Percentiles rank a stretch among this genome's conserved stretches.
Evolutionary conservation across 2,888 invertebrate genomes (phyloP).

Genomic region (Octodonta nipae): DNA sequence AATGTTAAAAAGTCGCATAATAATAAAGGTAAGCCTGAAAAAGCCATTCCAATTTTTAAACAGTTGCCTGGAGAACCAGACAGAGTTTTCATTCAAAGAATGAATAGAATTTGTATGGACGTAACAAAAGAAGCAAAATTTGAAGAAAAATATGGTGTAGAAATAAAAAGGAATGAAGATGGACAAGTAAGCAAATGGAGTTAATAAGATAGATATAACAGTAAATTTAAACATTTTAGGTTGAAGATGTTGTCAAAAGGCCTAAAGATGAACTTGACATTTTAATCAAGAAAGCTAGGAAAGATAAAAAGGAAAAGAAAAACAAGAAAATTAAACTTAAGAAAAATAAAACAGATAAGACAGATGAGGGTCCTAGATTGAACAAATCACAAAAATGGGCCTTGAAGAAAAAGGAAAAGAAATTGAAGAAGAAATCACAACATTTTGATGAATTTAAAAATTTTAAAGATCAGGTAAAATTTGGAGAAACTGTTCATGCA

Average conservation of each 20-base stretch:
- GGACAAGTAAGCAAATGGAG: constrained; percentile 29
- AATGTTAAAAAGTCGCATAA: constrained; percentile 5
- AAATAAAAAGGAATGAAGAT: constrained; percentile 42
- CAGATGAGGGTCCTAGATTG: constrained; percentile 29
- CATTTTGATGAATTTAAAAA: constrained; percentile 32
- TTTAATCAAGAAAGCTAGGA: constrained; percentile 33
- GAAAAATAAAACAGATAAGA: constrained; percentile 26
- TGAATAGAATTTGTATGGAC: constrained; percentile 49
- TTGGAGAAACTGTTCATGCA: constrained; percentile 62
- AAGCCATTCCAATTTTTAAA: constrained; percentile 42
- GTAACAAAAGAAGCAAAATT: constrained; percentile 48
- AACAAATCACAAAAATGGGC: constrained; percentile 43
- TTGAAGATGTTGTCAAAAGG: constrained; percentile 37
- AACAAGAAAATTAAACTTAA: constrained; percentile 30
- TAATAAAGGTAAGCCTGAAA: constrained; percentile 31
- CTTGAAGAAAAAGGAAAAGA: constrained; percentile 37
- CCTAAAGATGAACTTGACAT: constrained; percentile 42
- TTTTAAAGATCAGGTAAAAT: constrained; percentile 48
- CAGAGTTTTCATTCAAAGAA: constrained; percentile 49
- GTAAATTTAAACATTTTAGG: constrained; percentile 13
- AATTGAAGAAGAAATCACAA: constrained; percentile 15
- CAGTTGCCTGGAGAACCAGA: constrained; percentile 50
- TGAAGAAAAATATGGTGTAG: constrained; percentile 48
- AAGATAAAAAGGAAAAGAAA: constrained; percentile 25
- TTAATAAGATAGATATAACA: background rate